Conservation (phyloP, 2,113 vertebrate species). For the Coturnix japonica region DNA sequence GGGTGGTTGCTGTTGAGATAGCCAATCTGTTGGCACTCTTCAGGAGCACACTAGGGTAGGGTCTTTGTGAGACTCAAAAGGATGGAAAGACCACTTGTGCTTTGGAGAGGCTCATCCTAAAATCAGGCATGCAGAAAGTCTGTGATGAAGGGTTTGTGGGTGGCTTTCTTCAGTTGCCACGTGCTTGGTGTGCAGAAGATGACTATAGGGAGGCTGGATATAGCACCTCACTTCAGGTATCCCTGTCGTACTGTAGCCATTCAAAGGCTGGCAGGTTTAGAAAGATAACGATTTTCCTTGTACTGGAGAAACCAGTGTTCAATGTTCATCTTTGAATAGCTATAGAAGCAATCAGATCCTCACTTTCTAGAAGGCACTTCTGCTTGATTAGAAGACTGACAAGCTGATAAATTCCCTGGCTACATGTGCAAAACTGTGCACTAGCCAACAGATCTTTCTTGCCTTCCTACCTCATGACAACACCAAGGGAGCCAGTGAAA, state of each 20-base stretch:
- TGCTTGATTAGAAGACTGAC: neutral
- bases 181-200: too few species aligned
- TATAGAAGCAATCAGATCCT: neutral
- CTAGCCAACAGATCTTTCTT: neutral
- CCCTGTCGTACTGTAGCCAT: too few species aligned
- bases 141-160: neutral
- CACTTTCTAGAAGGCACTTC: neutral
- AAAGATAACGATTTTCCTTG: neutral
- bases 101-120: neutral
- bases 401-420: neutral
- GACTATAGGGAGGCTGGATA: neutral
- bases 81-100: neutral
- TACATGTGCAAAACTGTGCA: fast-evolving
- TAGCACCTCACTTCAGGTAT: neutral
- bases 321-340: neutral
- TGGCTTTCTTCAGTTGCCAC: neutral
- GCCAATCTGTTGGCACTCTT: neutral
- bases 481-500: neutral
- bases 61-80: neutral
- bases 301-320: neutral
- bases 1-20: fast-evolving
- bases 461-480: neutral
- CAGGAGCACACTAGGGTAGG: neutral
- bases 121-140: too few species aligned
- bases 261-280: neutral